Evolutionary conservation across 2,888 invertebrate species (phyloP), one percentile per base, ranked within the genome.

Genomic region (Lepidocyrtinus sp.): DNA sequence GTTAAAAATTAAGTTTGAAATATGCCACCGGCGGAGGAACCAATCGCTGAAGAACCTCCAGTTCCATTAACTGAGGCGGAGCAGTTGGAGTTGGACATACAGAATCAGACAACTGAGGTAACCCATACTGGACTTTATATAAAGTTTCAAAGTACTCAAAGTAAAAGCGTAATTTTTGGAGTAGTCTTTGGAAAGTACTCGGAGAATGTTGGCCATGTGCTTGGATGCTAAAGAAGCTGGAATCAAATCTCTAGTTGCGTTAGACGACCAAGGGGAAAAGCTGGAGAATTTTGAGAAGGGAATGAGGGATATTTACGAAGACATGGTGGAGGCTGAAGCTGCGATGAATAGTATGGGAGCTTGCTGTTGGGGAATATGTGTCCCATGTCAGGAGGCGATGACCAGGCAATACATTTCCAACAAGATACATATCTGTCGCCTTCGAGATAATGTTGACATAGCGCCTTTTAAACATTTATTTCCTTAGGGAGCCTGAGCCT

Each of bases 251-350:
- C 26, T 77, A 3, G 71, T 77, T 0, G 64, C 70, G 2, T 24
- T 77, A n/a, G 71, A 65, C 15, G 71, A 77, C 19, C 77, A 77
- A 9, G 59, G 77, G 1, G 75, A 77, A 50, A 63, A 77, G 27
- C 61, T 77, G 15, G 77, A 77, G 22, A 61, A 64, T 36, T 65
- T 77, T 55, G 77, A 77, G 24, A 77, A 77, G 22, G 77, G 77
- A 61, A 77, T 77, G 77, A 24, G 59, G 0, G 71, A 71, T n/a
- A 77, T 77, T 67, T 67, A 77, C n/a, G 77, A 77, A 26, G 77
- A 77, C 46, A 77, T 77, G 77, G 71, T 71, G 25, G 77, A 77
- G 55, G 77, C 77, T 0, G 71, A 77, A 36, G 59, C 64, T 2
- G 71, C 71, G 7, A 59, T 77, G 71, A 50, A 19, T 12, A 72